Evolutionary conservation across 2,888 invertebrate genomes (phyloP).

Genomic region (Vannuccia rotundouncinata): DNA sequence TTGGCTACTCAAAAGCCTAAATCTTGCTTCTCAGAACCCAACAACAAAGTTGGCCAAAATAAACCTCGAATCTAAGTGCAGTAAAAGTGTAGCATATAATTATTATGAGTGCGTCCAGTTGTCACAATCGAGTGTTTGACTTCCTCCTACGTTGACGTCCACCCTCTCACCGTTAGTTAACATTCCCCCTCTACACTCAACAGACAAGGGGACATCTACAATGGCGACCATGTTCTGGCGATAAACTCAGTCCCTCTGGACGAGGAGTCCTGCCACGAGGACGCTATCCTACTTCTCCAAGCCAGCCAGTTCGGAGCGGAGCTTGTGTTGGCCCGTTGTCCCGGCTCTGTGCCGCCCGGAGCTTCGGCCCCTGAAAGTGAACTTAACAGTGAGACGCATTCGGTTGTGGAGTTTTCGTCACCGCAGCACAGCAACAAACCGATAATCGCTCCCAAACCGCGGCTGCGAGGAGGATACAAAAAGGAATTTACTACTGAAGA

Average conservation of each 20-base stretch:
- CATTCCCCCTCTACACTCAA: too few species aligned
- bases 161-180: too few species aligned
- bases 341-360: background rate
- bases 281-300: background rate
- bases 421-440: background rate
- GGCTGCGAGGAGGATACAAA: background rate
- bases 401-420: background rate
- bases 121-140: too few species aligned
- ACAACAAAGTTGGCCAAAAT: too few species aligned
- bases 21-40: too few species aligned
- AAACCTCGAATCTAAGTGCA: too few species aligned
- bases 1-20: too few species aligned
- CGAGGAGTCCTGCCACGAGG: background rate
- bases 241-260: background rate
- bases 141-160: too few species aligned
- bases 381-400: background rate
- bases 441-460: background rate
- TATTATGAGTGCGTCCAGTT: too few species aligned
- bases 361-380: background rate
- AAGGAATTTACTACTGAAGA: background rate
- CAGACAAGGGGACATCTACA: background rate
- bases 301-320: background rate
- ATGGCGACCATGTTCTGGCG: background rate
- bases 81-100: too few species aligned
- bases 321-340: background rate